These are phyloP conservation scores for Anguilla pacifica DNA, from an alignment of 2,797 vertebrate species.

Conservation along the genomic window DNA sequence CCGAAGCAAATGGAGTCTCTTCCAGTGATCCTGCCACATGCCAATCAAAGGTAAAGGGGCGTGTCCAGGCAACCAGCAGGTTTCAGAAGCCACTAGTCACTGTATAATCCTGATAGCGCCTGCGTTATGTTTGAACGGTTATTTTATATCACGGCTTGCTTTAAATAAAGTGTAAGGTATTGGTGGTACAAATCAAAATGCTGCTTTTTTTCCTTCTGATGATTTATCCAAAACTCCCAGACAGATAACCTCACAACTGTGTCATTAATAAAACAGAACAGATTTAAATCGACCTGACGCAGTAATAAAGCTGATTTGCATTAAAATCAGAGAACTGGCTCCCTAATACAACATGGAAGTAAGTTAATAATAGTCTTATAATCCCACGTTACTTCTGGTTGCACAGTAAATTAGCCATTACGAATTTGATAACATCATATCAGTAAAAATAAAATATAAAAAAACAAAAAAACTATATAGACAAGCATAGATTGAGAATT, in stretches of 20 bases:
- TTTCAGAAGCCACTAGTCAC: neutral
- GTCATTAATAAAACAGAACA: neutral
- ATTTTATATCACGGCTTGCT: slow-evolving; percentile 61
- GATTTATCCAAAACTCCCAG: neutral
- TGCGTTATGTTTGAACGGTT: slow-evolving; percentile 59
- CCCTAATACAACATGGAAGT: neutral
- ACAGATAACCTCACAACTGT: neutral
- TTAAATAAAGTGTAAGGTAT: slow-evolving; percentile 60
- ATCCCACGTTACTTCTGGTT: neutral
- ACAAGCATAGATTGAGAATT: neutral
- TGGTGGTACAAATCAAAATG: slow-evolving; percentile 42
- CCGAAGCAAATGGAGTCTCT: neutral
- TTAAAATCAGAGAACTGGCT: neutral
- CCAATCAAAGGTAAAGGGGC: neutral
- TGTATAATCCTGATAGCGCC: slow-evolving; percentile 32
- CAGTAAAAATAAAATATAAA: neutral
- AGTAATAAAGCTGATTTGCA: neutral
- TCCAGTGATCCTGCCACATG: neutral
- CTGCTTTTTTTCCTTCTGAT: slow-evolving; percentile 30
- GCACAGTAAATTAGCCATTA: neutral
- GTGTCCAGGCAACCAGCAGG: neutral
- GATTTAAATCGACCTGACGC: neutral
- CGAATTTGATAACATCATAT: neutral
- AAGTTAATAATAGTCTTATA: neutral
- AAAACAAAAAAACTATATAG: neutral